Evolutionary conservation across 2,113 vertebrate genomes (phyloP).

Genomic region (Pipra filicauda): DNA sequence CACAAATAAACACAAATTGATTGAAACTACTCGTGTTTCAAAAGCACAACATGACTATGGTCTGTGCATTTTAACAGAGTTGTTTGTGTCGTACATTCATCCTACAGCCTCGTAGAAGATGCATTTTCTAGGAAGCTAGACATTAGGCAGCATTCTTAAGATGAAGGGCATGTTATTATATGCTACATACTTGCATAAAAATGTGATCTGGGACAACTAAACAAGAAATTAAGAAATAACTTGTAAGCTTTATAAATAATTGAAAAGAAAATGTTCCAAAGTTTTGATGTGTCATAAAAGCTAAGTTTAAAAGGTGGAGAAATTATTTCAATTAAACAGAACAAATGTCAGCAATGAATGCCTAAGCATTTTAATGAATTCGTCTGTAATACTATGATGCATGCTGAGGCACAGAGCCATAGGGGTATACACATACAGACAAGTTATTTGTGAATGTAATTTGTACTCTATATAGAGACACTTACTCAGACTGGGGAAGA

Average conservation of each 20-base stretch:
- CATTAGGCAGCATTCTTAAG: background rate
- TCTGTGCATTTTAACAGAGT: background rate
- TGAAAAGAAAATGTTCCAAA: background rate
- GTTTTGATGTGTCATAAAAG: constrained; percentile 14
- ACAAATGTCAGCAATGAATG: constrained; percentile 28
- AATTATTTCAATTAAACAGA: constrained; percentile 54
- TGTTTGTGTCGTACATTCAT: background rate
- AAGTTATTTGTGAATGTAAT: constrained; percentile 21
- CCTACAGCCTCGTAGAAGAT: rapidly evolving
- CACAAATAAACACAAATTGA: background rate
- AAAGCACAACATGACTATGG: background rate
- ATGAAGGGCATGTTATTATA: background rate
- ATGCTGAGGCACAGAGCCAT: background rate
- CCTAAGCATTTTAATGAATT: constrained; percentile 25
- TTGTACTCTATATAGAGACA: background rate
- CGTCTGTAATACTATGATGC: background rate
- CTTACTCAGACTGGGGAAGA: background rate
- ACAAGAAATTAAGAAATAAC: constrained; percentile 21
- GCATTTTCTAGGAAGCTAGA: background rate
- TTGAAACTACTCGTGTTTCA: background rate
- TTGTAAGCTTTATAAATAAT: constrained; percentile 24
- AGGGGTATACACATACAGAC: background rate
- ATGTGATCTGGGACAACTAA: background rate
- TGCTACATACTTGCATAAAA: background rate
- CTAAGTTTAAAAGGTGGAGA: constrained; percentile 21